Base-by-base conservation (phyloP, 2,797 vertebrate species). In the Cryptoblepharus egeriae region DNA sequence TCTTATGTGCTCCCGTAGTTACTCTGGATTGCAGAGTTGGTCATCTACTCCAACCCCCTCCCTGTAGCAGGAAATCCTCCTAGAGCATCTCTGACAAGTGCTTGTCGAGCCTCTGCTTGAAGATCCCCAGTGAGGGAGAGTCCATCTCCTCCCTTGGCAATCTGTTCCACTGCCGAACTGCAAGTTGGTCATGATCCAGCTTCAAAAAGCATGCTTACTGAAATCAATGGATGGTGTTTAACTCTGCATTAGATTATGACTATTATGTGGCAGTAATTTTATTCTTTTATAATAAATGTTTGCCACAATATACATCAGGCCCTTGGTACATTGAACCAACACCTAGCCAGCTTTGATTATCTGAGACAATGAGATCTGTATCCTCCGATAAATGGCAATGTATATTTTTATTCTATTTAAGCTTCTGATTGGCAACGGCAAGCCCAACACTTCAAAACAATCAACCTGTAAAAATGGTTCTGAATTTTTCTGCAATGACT, bases 391-490 rank as follows among this genome's bases (percentile, higher is more conserved):
- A 71, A 35, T 20, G 22, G 16, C 20, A 77, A 12, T 55, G 15
- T n/a, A 82, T 16, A 4, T 52, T 52, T 49, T 0, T 0, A 28
- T 64, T 52, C 5, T 15, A 22, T 0, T 1, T 49, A 49, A 20
- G 0, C 0, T 0, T 28, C 58, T 3, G 13, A 13, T 0, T 0
- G 22, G 60, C 22, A 64, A 12, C 0, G 22, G 60, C 22, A 64
- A 12, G 10, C 30, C 35, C 58, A 52, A 24, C 64, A 81, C 61
- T 87, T 89, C 74, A 1, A 82, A 83, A 85, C 67, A 0, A 12
- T 5, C n/a, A 87, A 37, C 64, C 68, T 39, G 5, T 5, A 72
- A 88, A 49, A 82, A 77, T 11, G 32, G 82, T 76, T 70, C 12
- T 37, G 39, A 58, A 75, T 28, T 85, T 74, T 15, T 58, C 77